These are phyloP conservation scores for Drosophila setifemur DNA, from an alignment of 1,140 invertebrate species.

Conservation along the genomic window DNA sequence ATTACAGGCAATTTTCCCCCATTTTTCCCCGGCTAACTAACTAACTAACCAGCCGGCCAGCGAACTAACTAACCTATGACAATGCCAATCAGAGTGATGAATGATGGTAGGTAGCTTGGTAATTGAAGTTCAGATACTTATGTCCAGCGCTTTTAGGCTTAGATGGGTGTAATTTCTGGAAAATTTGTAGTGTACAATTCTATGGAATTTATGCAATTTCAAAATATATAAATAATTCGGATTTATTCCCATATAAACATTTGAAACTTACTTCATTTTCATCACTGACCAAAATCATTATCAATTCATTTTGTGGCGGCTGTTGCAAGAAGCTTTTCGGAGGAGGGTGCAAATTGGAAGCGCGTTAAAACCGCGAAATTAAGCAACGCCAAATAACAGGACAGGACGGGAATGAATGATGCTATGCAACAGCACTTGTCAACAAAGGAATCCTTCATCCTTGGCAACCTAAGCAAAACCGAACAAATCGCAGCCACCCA, in stretches of 20 bases:
- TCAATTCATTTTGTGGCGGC: slow-evolving; percentile 62
- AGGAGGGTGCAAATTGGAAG: slow-evolving; percentile 27
- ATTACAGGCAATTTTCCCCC: slow-evolving; percentile 35
- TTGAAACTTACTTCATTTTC: no score
- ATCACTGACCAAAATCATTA: no score
- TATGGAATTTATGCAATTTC: slow-evolving; percentile 36
- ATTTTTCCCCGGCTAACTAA: slow-evolving; percentile 55
- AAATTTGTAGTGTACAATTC: slow-evolving; percentile 19
- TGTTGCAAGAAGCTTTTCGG: not conserved
- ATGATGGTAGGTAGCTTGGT: not conserved
- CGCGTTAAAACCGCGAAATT: slow-evolving; percentile 68
- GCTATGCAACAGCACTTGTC: slow-evolving; percentile 50
- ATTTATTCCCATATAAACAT: no score
- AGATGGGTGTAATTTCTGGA: not conserved
- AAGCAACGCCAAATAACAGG: slow-evolving; percentile 52
- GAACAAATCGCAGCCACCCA: slow-evolving; percentile 18
- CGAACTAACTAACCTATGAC: slow-evolving; percentile 26
- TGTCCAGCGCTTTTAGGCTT: no score
- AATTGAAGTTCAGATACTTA: not conserved
- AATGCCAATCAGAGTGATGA: slow-evolving; percentile 44
- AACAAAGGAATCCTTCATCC: slow-evolving; percentile 48
- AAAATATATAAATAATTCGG: no score
- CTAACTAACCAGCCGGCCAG: slow-evolving; percentile 61
- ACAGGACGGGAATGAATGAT: slow-evolving; percentile 42
- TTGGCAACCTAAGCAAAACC: slow-evolving; percentile 27